phyloP scores from a whole-genome alignment of 2,797 vertebrate genomes.

The Kryptolebias ocellatus region DNA sequence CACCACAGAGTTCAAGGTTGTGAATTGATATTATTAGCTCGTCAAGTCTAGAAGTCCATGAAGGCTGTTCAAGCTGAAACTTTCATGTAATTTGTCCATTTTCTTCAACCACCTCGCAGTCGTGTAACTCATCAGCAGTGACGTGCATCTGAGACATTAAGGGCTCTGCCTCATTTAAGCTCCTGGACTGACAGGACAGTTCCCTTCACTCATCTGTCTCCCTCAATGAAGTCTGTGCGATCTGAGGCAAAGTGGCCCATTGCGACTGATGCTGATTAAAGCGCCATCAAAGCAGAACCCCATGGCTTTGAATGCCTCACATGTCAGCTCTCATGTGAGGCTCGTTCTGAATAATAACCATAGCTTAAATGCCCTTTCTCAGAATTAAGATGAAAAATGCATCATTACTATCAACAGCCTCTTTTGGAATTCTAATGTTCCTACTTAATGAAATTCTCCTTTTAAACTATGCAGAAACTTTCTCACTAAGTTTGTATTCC shows the following conservation, averaged over 20 bases:
- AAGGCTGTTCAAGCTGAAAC: conserved; percentile 2
- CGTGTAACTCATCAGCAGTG: conserved; percentile 17
- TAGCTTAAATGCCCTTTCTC: conserved; percentile 22
- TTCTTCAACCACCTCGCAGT: conserved; percentile 6
- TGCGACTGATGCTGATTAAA: conserved; percentile 46
- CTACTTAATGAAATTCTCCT: conserved; percentile 57
- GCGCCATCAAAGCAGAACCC: conserved; percentile 48
- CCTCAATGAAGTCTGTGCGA: conserved; percentile 28
- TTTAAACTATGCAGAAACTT: conserved; percentile 58
- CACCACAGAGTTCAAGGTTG: conserved; percentile 25
- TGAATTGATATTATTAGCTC: conserved; percentile 19
- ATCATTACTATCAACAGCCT: conserved; percentile 25
- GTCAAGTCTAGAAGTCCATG: conserved; percentile 30
- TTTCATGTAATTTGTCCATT: conserved; percentile 1
- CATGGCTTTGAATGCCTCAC: conserved; percentile 38
- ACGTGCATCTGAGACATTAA: conserved; percentile 9
- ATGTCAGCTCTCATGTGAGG: conserved; percentile 38
- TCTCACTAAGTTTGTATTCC: conserved; percentile 46
- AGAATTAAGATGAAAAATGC: conserved; percentile 30
- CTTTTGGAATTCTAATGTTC: conserved; percentile 30
- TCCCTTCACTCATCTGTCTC: conserved; percentile 43
- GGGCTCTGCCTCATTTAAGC: conserved; percentile 37
- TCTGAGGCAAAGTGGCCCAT: conserved; percentile 15
- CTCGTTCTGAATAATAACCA: conserved; percentile 34
- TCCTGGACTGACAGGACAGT: conserved; percentile 32